Evolutionary conservation across 2,113 vertebrate species (phyloP).

Genomic region (Protomyctophum bolini): DNA sequence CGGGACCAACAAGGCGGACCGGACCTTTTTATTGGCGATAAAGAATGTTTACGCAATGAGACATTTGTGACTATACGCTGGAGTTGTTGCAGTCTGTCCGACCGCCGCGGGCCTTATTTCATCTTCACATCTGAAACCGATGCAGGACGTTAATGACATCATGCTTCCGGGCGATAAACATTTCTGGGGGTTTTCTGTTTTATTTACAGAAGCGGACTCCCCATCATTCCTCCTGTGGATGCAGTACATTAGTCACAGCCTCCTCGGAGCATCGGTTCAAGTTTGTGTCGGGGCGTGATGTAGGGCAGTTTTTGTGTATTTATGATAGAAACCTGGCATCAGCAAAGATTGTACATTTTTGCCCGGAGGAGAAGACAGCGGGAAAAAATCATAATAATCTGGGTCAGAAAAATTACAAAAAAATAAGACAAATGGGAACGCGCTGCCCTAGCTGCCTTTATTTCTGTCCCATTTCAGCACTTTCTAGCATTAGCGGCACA

Average conservation of each 20-base stretch:
- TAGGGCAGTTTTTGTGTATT: slow-evolving; percentile 4
- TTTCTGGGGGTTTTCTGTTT: not conserved
- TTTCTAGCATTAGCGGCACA: slow-evolving; percentile 49
- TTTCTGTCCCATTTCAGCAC: slow-evolving; percentile 16
- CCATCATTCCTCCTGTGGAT: not conserved
- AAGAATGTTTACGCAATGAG: too few relatives aligned
- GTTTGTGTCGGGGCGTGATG: not conserved
- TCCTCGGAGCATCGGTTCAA: not conserved
- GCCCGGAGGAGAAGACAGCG: too few relatives aligned
- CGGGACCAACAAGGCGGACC: too few relatives aligned
- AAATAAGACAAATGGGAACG: not conserved
- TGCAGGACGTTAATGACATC: not conserved
- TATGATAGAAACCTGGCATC: not conserved
- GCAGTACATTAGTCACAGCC: slow-evolving; percentile 1
- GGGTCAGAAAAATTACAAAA: slow-evolving; percentile 15
- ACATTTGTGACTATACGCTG: too few relatives aligned
- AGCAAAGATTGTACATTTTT: not conserved
- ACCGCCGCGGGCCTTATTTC: too few relatives aligned
- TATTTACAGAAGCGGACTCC: slow-evolving; percentile 19
- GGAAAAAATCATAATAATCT: not conserved
- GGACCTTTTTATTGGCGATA: too few relatives aligned
- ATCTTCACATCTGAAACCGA: too few relatives aligned
- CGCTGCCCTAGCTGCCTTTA: not conserved
- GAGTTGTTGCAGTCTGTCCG: too few relatives aligned
- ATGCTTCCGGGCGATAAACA: slow-evolving; percentile 20